These are phyloP conservation scores for Struthio camelus DNA, from an alignment of 2,113 vertebrate species.

Conservation along the genomic window DNA sequence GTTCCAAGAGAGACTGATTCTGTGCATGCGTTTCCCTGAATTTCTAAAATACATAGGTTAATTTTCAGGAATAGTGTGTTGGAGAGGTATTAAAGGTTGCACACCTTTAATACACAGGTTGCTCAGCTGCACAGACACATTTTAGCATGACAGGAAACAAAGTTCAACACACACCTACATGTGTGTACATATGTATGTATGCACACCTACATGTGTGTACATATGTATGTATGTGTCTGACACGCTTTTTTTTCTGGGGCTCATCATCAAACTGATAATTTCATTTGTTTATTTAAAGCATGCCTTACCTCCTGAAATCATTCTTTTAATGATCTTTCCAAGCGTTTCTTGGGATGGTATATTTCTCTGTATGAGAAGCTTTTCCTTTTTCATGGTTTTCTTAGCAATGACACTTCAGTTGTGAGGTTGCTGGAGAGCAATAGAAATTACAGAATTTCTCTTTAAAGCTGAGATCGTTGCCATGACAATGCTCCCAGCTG, in stretches of 20 bases:
- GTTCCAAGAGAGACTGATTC: background rate
- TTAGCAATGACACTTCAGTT: background rate
- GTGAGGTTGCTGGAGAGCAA: slow-evolving; percentile 10
- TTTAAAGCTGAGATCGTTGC: slow-evolving; percentile 27
- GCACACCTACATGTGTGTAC: no score
- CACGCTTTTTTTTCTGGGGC: background rate
- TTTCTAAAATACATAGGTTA: no score
- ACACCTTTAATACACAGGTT: no score
- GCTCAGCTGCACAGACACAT: background rate
- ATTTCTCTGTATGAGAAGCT: background rate
- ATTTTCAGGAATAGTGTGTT: no score
- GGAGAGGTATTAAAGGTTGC: no score
- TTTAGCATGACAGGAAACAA: background rate
- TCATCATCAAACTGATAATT: background rate
- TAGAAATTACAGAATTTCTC: background rate
- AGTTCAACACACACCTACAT: background rate
- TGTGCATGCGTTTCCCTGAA: no score
- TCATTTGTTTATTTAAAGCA: background rate
- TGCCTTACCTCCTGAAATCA: background rate
- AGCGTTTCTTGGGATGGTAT: background rate
- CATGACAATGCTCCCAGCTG: slow-evolving; percentile 28
- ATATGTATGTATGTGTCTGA: no score
- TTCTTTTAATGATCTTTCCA: background rate
- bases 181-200: background rate
- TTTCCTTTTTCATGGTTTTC: background rate